Conservation (phyloP, 1,140 invertebrate genomes). For the Microplitis mediator region DNA sequence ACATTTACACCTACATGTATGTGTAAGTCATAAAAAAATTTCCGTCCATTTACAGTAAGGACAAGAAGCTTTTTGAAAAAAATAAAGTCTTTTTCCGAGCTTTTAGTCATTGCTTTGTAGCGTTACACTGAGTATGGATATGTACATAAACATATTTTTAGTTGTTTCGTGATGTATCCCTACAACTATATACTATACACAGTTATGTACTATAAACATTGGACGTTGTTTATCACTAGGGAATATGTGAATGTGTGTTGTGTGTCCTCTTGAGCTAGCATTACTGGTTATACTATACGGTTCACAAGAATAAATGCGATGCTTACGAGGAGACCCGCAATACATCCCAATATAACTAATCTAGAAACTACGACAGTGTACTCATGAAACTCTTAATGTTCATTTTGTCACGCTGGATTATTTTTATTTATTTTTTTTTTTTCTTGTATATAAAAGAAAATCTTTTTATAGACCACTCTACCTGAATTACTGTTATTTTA, state of each 20-base stretch:
- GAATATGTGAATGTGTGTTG: background rate
- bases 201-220: no score
- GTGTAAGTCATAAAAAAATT: conserved; percentile 6
- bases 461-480: no score
- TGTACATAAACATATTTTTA: no score
- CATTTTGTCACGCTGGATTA: no score
- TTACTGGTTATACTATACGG: background rate
- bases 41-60: background rate
- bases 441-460: no score
- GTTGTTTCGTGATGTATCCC: no score
- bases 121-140: background rate
- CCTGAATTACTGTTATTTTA: no score
- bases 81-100: background rate
- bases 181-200: no score
- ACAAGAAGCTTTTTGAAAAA: conserved; percentile 4
- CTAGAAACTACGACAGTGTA: background rate
- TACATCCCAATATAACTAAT: conserved; percentile 12
- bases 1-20: background rate
- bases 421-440: no score
- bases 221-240: background rate
- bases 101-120: background rate
- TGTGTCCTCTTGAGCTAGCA: background rate
- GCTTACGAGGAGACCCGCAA: background rate
- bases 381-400: background rate
- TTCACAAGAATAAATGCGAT: conserved; percentile 5